Conservation (phyloP, 2,113 vertebrate genomes). For the Lophura nycthemera region DNA sequence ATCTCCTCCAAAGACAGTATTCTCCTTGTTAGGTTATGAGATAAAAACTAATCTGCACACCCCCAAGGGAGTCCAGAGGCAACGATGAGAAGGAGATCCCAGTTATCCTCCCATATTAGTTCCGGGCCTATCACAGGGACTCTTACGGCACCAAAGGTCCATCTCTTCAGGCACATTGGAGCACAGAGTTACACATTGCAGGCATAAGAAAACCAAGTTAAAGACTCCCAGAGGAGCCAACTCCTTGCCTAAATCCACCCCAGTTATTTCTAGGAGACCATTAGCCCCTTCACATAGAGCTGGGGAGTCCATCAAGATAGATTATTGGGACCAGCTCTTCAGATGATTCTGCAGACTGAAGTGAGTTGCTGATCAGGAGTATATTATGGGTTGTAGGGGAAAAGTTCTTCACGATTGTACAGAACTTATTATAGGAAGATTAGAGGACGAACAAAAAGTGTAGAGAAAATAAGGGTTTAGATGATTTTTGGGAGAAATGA, state of each 20-base stretch:
- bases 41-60: background rate
- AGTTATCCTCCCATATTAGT: background rate
- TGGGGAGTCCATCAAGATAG: background rate
- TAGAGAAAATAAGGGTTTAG: background rate
- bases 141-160: background rate
- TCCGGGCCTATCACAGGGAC: background rate
- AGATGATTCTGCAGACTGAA: background rate
- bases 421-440: background rate
- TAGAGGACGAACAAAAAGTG: background rate
- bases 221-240: background rate
- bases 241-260: background rate
- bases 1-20: background rate
- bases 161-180: background rate
- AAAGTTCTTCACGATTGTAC: background rate
- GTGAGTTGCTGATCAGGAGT: background rate
- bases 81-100: background rate
- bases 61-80: background rate
- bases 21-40: background rate
- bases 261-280: background rate
- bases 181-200: background rate
- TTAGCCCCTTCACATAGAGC: background rate
- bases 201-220: background rate
- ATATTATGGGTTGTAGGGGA: background rate
- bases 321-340: background rate
- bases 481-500: too few relatives aligned